phyloP scores from a whole-genome alignment of 1,140 invertebrate genomes.

The Paraescarpia echinospica region DNA sequence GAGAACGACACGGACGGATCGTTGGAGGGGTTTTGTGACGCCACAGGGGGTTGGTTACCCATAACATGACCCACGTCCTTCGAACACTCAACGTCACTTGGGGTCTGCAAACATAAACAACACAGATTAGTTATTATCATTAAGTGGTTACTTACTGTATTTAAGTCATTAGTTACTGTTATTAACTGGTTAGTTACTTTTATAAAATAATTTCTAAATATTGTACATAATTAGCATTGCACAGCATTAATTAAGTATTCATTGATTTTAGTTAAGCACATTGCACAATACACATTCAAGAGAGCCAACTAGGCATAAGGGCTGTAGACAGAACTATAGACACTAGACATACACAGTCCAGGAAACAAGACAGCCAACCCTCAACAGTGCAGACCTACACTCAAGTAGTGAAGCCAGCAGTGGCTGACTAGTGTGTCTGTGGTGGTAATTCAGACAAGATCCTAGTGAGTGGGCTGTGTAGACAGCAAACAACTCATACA shows the following conservation, averaged over 20 bases:
- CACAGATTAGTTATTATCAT: background rate
- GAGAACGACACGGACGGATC: background rate
- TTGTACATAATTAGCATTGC: background rate
- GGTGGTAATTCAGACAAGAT: background rate
- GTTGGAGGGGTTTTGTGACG: background rate
- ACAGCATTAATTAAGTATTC: background rate
- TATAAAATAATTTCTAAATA: background rate
- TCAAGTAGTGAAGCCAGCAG: background rate
- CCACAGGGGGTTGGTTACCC: background rate
- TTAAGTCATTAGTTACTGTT: too few species aligned
- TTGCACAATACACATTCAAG: background rate
- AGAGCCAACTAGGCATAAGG: background rate
- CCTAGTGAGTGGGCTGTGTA: background rate
- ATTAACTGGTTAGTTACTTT: too few species aligned
- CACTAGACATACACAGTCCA: background rate
- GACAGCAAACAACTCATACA: background rate
- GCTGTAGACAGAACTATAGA: background rate
- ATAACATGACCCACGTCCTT: background rate
- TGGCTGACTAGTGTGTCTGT: background rate
- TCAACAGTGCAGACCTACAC: background rate
- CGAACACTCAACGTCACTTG: background rate
- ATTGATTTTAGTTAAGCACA: background rate
- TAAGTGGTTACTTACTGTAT: too few species aligned
- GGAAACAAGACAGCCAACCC: background rate
- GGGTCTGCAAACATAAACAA: background rate